Percentiles rank a stretch among this genome's conserved stretches.
Evolutionary conservation across 2,888 invertebrate species (phyloP).

Genomic region (Neoascia interrupta): DNA sequence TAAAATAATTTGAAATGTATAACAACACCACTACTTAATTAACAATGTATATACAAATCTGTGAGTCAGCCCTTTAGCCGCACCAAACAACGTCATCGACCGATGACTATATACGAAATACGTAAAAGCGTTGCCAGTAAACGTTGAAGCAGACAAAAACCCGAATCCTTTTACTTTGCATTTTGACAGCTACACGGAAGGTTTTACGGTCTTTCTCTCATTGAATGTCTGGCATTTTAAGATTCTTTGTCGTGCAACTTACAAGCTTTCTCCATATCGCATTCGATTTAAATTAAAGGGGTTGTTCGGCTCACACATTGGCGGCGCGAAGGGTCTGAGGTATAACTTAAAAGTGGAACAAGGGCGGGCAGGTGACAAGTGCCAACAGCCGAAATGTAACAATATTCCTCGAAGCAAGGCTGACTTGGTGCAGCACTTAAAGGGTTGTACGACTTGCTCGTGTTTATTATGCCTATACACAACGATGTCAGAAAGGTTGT

Average conservation of each 20-base stretch:
- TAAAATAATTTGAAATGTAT: constrained; percentile 68
- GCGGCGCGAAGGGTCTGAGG: background rate
- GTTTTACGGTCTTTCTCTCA: constrained; percentile 63
- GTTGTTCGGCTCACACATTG: constrained; percentile 35
- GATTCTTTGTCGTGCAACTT: constrained; percentile 67
- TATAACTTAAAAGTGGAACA: constrained; percentile 28
- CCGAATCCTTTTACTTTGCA: constrained; percentile 68
- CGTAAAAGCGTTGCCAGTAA: constrained; percentile 7
- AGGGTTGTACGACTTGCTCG: constrained; percentile 68
- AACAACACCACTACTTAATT: constrained; percentile 70
- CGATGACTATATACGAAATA: too few relatives aligned
- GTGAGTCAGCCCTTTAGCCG: constrained; percentile 54
- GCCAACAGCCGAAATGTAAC: constrained; percentile 47
- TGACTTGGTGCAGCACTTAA: constrained; percentile 63
- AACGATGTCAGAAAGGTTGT: constrained; percentile 69
- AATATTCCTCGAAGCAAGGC: constrained; percentile 28
- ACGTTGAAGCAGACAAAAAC: constrained; percentile 5
- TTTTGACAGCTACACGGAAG: constrained; percentile 69
- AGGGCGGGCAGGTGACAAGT: constrained; percentile 46
- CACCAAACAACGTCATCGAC: constrained; percentile 5
- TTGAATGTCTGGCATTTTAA: constrained; percentile 66
- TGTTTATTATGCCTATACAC: constrained; percentile 69
- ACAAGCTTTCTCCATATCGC: constrained; percentile 69
- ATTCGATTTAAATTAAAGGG: constrained; percentile 64
- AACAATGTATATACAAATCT: constrained; percentile 68